Evolutionary conservation across 1,140 invertebrate species (phyloP).

Genomic region (Achroia grisella): DNA sequence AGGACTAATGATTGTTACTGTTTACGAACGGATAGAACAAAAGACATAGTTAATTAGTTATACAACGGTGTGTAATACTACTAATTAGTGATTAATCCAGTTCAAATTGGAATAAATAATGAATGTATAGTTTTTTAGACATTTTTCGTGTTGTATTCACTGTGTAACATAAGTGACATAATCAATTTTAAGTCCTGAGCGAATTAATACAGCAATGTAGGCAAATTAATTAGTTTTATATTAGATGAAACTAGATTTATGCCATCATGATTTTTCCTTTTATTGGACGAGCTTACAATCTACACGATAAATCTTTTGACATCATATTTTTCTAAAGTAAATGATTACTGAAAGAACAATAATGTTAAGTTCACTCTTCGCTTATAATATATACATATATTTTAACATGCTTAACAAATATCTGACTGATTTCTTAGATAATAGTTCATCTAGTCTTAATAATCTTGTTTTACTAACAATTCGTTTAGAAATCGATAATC

Average conservation of each 20-base stretch:
- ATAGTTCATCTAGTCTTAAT: slow-evolving; percentile 44
- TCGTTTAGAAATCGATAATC: slow-evolving; percentile 1
- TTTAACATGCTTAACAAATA: slow-evolving; percentile 31
- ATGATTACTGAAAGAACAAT: slow-evolving; percentile 12
- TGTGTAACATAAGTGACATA: too few relatives aligned
- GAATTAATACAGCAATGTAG: too few relatives aligned
- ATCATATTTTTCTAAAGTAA: slow-evolving; percentile 23
- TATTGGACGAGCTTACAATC: slow-evolving; percentile 22
- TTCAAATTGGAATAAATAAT: too few relatives aligned
- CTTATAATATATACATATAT: slow-evolving; percentile 6
- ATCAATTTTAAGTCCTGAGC: too few relatives aligned
- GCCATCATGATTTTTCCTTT: slow-evolving; percentile 1
- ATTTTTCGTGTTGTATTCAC: too few relatives aligned
- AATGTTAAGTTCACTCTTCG: slow-evolving; percentile 12
- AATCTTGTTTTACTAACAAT: background rate
- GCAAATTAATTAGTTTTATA: too few relatives aligned
- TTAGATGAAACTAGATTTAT: slow-evolving; percentile 5
- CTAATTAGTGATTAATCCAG: too few relatives aligned
- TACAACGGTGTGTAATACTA: too few relatives aligned
- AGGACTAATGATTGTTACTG: too few relatives aligned
- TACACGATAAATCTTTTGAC: slow-evolving; percentile 17
- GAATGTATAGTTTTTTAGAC: too few relatives aligned
- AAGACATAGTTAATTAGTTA: too few relatives aligned
- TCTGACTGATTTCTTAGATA: slow-evolving; percentile 50
- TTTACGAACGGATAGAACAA: too few relatives aligned